Percentiles rank a stretch among this genome's conserved stretches.
phyloP scores from a whole-genome alignment of 2,888 invertebrate genomes.

The Phyllotreta striolata region DNA sequence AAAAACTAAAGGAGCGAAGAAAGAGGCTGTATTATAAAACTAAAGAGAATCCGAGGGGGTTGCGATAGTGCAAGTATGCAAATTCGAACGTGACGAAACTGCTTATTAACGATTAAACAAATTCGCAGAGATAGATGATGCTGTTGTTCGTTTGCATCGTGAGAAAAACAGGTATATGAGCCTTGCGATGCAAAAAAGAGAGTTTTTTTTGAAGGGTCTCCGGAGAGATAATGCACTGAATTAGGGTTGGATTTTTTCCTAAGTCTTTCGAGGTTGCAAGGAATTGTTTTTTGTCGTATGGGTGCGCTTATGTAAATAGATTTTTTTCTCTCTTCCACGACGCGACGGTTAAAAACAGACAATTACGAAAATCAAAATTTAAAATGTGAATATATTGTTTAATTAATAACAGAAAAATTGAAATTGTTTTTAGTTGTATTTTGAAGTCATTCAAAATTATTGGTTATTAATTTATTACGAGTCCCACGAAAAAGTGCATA shows the following conservation, averaged over 20 bases:
- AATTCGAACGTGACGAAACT: constrained; percentile 38
- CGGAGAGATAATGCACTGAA: constrained; percentile 36
- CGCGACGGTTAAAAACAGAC: constrained; percentile 19
- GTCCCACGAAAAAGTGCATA: no score
- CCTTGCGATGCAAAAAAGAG: constrained; percentile 32
- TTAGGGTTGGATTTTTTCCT: constrained; percentile 45
- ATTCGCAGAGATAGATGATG: constrained; percentile 40
- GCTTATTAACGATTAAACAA: constrained; percentile 44
- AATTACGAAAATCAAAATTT: no score
- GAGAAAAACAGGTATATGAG: constrained; percentile 40
- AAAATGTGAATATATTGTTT: no score
- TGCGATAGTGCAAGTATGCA: constrained; percentile 32
- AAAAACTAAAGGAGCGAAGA: constrained; percentile 41
- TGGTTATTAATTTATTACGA: no score
- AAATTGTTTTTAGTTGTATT: no score
- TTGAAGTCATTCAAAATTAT: no score
- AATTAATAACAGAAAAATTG: no score
- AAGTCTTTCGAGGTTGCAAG: constrained; percentile 31
- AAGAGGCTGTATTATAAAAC: constrained; percentile 39
- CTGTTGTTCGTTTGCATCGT: constrained; percentile 39
- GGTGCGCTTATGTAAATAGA: constrained; percentile 30
- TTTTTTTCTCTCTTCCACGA: constrained; percentile 14
- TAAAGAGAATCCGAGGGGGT: constrained; percentile 37
- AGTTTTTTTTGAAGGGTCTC: constrained; percentile 24
- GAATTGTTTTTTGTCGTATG: constrained; percentile 34